Percentiles rank a stretch among this genome's conserved stretches.
These are phyloP conservation scores for Orthonyx spaldingii DNA, from an alignment of 2,113 vertebrate species.

Conservation along the genomic window DNA sequence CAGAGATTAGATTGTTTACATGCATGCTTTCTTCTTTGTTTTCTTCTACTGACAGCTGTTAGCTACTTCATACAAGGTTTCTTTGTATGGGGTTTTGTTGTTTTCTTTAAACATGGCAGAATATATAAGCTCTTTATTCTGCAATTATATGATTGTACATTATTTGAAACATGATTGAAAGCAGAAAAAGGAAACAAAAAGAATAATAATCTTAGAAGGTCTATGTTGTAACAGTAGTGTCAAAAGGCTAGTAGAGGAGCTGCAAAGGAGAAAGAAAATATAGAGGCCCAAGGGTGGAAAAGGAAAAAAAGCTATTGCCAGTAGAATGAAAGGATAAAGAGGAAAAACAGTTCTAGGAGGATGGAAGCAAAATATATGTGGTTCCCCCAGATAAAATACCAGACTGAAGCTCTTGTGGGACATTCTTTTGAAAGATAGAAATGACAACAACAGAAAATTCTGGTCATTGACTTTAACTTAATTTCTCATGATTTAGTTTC, in stretches of 20 bases:
- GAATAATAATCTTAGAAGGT: background rate
- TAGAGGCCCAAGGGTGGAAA: background rate
- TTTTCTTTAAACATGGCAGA: background rate
- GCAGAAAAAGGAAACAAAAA: background rate
- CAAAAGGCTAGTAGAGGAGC: background rate
- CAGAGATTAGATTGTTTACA: background rate
- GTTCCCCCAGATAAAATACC: background rate
- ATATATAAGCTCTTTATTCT: background rate
- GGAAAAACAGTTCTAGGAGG: background rate
- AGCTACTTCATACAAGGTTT: background rate
- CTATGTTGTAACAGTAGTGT: background rate
- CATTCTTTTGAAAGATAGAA: background rate
- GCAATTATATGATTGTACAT: background rate
- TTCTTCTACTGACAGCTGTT: background rate
- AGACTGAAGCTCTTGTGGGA: fast-evolving
- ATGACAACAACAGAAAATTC: background rate
- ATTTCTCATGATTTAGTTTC: background rate
- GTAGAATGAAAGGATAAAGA: background rate
- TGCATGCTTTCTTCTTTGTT: background rate
- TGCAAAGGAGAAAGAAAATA: background rate
- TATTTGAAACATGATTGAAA: background rate
- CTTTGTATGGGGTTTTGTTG: background rate
- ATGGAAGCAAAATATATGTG: background rate
- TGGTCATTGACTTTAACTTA: background rate
- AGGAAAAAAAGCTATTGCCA: background rate